Base-by-base conservation (phyloP, 2,113 vertebrate genomes). In the Pomatorhinus ruficollis region DNA sequence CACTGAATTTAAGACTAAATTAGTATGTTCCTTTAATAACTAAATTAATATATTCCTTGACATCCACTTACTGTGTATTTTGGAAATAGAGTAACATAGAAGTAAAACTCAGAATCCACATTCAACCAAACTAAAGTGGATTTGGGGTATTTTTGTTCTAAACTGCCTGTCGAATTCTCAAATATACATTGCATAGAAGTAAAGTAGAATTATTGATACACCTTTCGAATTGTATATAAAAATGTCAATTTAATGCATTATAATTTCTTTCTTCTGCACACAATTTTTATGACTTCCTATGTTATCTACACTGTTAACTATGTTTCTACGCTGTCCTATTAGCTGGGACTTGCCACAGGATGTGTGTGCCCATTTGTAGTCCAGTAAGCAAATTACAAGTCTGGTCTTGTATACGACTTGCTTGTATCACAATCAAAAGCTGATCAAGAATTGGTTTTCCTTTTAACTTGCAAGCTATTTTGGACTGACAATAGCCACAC, bases 401-500 rank as follows among this genome's bases (percentile, higher is more conserved):
- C 37, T 45, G 8, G 12, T 87, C 64, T 94, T 50, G 16, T 59
- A 37, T 2, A 3, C 9, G 2, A 25, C 4, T 83, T 81, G 9
- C 50, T 92, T 92, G 30, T 30, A 52, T 77, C 50, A 45, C 27
- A 86, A 44, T 20, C 31, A 95, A 50, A 89, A 84, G 21, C n/a
- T 90, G 44, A 92, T 42, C 22, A 71, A 44, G 49, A 50, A 27
- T 3, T n/a, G 11, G 0, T 80, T 93, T 91, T 60, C 30, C 44
- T 85, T 75, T 53, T 90, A 90, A 72, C 23, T 92, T 94, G 83
- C 54, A 87, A 95, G 82, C 8, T 89, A 54, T 79, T 96, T 96
- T 95, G 82, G 83, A 64, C 77, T 85, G 37, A 90, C 60, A 86
- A 25, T 64, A 54, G 10, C 28, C 83, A 65, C 68, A 52, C 27